Conservation (phyloP, 2,113 vertebrate genomes). For the Cryptomyrus ogoouensis region DNA sequence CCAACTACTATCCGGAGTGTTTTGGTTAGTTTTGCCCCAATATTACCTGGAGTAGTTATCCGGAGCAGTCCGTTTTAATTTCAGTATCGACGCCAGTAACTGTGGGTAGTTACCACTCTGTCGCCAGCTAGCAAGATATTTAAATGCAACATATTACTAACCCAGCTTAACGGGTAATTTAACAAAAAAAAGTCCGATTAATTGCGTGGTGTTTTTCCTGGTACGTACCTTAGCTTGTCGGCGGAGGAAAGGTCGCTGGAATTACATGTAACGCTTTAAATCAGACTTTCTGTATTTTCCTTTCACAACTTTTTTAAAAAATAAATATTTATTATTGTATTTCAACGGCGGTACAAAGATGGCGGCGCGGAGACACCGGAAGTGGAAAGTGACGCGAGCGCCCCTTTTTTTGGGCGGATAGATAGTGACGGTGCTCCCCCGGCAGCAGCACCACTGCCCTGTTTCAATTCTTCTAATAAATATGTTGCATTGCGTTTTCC, state of each 20-base stretch:
- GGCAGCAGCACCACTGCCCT: too few relatives aligned
- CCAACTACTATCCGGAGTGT: neutral
- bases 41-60: neutral
- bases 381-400: conserved; percentile 39
- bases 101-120: neutral
- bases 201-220: neutral
- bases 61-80: neutral
- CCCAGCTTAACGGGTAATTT: neutral
- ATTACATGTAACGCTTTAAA: neutral
- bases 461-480: neutral
- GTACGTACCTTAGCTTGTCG: conserved; percentile 14
- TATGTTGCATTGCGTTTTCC: neutral
- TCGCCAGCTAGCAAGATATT: neutral
- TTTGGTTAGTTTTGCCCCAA: neutral
- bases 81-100: neutral
- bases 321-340: conserved; percentile 35
- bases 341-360: conserved; percentile 39
- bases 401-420: conserved; percentile 26
- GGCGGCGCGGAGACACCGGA: conserved; percentile 53
- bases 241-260: neutral
- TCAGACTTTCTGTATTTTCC: conserved; percentile 9
- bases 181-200: neutral
- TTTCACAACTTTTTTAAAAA: conserved; percentile 20
- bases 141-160: conserved; percentile 11
- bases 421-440: neutral